Evolutionary conservation across 2,113 vertebrate species (phyloP).

Genomic region (Chionomys nivalis): DNA sequence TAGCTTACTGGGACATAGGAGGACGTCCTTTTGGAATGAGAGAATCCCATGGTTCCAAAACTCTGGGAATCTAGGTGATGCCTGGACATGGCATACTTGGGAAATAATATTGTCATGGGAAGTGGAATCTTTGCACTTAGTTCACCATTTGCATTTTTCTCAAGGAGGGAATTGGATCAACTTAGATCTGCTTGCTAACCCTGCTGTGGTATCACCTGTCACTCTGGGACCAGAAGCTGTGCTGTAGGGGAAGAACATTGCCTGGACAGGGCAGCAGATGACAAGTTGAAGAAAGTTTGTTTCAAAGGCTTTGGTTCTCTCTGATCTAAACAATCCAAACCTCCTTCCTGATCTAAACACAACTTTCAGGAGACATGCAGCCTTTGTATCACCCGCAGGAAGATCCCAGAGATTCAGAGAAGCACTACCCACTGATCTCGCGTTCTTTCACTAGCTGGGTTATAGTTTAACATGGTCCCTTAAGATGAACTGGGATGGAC

Average conservation of each 20-base stretch:
- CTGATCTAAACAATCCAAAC: not conserved
- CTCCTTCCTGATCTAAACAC: not conserved
- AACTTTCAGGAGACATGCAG: not conserved
- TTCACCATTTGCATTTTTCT: not conserved
- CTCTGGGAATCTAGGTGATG: not conserved
- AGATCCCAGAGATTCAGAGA: not conserved
- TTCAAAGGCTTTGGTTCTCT: not conserved
- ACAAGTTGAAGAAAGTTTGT: not conserved
- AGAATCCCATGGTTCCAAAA: not conserved
- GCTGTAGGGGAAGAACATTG: not conserved
- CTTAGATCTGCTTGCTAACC: not conserved
- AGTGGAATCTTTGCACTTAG: not conserved
- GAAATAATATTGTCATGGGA: not conserved
- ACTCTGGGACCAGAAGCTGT: not conserved
- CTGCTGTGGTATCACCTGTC: not conserved
- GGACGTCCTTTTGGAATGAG: not conserved
- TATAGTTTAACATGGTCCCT: not conserved
- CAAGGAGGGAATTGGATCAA: no score
- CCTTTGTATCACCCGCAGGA: not conserved
- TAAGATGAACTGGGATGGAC: not conserved
- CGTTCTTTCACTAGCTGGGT: not conserved
- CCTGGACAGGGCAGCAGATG: not conserved
- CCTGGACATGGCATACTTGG: not conserved
- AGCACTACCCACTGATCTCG: not conserved
- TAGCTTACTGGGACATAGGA: not conserved